phyloP scores from a whole-genome alignment of 2,113 vertebrate genomes.

The Oreotrochilus melanogaster region DNA sequence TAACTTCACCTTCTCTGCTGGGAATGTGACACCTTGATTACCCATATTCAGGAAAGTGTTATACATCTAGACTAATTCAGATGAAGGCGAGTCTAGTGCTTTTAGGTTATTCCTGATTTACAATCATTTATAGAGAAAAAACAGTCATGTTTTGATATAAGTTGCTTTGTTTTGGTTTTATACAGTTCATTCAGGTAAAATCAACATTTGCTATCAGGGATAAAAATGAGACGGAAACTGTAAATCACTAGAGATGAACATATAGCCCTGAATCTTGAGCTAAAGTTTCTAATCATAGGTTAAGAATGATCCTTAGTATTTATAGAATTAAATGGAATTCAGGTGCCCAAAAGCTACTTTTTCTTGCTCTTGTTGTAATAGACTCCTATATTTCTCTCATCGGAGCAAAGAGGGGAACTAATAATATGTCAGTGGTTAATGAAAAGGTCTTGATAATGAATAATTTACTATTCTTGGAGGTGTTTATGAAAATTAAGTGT shows the following conservation, averaged over 20 bases:
- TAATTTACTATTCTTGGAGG: constrained; percentile 55
- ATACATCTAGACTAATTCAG: not conserved
- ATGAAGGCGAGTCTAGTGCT: not conserved
- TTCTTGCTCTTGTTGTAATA: not conserved
- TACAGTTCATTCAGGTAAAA: not conserved
- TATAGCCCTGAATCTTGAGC: not conserved
- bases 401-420: not conserved
- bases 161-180: not conserved
- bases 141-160: not conserved
- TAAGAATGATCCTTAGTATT: not conserved
- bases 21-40: not conserved
- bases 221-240: not conserved
- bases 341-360: not conserved
- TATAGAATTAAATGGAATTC: constrained; percentile 16
- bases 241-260: not conserved
- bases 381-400: constrained; percentile 2
- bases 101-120: not conserved
- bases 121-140: not conserved
- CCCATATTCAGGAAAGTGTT: not conserved
- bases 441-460: constrained; percentile 57
- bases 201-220: not conserved
- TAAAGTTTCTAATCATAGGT: not conserved
- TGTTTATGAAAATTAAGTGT: constrained; percentile 43
- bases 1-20: not conserved
- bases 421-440: constrained; percentile 23